Percentiles rank a stretch among this genome's conserved stretches.
phyloP scores from a whole-genome alignment of 2,113 vertebrate genomes.

The Lethenteron camtschaticum region DNA sequence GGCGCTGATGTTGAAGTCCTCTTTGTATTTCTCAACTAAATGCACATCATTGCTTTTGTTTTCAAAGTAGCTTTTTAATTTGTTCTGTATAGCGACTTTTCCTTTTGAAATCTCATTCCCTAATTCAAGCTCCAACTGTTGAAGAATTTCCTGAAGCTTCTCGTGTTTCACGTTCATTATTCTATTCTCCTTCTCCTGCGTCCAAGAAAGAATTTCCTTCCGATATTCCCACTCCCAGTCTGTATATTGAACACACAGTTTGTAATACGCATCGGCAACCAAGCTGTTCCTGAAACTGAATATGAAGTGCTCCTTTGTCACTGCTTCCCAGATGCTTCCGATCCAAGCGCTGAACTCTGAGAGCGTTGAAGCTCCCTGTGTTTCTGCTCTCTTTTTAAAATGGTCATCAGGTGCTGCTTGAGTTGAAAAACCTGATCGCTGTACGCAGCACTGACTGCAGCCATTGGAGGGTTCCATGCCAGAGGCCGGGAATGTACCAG shows the following conservation, averaged over 20 bases:
- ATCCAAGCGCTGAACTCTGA: conserved; percentile 19
- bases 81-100: conserved; percentile 1
- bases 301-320: conserved; percentile 20
- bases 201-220: not conserved
- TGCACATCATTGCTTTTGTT: conserved; percentile 1
- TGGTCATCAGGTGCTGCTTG: conserved; percentile 18
- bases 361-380: conserved; percentile 8
- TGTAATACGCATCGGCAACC: conserved; percentile 22
- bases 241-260: conserved; percentile 17
- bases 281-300: conserved; percentile 22
- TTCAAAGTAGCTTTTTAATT: conserved; percentile 6
- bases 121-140: conserved; percentile 14
- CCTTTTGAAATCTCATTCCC: conserved; percentile 1
- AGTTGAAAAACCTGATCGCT: conserved; percentile 21
- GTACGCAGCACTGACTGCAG: conserved; percentile 22
- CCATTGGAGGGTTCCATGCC: conserved; percentile 29
- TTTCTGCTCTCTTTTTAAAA: conserved; percentile 11
- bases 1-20: conserved; percentile 6
- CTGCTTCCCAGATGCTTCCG: conserved; percentile 19
- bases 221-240: conserved; percentile 20
- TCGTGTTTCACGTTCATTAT: conserved; percentile 14
- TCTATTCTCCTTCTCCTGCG: conserved; percentile 16
- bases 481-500: conserved; percentile 24
- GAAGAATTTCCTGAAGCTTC: conserved; percentile 16
- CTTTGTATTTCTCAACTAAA: conserved; percentile 8